Evolutionary conservation across 2,113 vertebrate genomes (phyloP).

Genomic region (Campylomormyrus tamandua): DNA sequence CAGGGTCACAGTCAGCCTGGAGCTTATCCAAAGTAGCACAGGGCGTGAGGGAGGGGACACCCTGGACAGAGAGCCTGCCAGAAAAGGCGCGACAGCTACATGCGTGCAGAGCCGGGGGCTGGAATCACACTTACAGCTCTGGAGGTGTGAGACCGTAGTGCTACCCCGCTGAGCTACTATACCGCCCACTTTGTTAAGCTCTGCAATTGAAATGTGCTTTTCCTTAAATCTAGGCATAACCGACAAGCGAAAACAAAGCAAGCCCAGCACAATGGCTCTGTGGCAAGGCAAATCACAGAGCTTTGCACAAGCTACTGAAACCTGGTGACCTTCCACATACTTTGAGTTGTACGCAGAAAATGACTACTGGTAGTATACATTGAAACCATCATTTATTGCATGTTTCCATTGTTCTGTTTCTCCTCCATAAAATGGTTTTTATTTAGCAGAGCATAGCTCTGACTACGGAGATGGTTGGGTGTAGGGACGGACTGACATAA

Average conservation of each 20-base stretch:
- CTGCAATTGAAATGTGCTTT: neutral
- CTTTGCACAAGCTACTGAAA: neutral
- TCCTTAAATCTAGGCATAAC: neutral
- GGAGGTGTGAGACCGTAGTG: neutral
- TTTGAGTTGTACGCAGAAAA: neutral
- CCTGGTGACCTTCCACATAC: neutral
- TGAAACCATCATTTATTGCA: neutral
- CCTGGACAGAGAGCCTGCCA: neutral
- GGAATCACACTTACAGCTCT: neutral
- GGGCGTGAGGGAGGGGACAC: neutral
- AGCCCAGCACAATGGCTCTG: neutral
- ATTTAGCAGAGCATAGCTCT: neutral
- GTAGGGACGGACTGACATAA: neutral
- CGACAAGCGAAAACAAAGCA: neutral
- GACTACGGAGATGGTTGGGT: neutral
- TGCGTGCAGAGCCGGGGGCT: neutral
- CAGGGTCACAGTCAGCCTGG: neutral
- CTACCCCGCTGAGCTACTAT: neutral
- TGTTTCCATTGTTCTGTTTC: neutral
- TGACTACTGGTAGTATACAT: neutral
- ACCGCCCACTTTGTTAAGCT: neutral
- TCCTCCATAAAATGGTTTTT: neutral
- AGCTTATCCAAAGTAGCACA: neutral
- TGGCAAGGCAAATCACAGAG: neutral
- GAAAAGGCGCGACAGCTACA: neutral